Conservation (phyloP, 1,140 invertebrate genomes). For the Centruroides sculpturatus region DNA sequence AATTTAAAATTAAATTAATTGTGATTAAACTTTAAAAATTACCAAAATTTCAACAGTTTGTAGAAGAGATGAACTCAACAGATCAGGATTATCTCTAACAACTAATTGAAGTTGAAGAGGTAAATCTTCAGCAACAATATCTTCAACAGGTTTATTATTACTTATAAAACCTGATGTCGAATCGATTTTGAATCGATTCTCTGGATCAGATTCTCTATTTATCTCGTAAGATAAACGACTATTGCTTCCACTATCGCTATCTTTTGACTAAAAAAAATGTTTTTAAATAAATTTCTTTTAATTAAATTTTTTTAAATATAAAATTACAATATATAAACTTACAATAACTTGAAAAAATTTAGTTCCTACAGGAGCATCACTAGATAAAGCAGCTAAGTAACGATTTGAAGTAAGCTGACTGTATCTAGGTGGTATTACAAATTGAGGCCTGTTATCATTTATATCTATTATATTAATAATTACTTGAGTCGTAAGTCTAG, state of each 20-base stretch:
- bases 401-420: slow-evolving; percentile 30
- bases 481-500: slow-evolving; percentile 35
- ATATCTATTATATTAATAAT: slow-evolving; percentile 68
- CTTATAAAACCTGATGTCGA: slow-evolving; percentile 52
- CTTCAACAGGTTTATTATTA: slow-evolving; percentile 52
- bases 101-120: slow-evolving; percentile 58
- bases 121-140: slow-evolving; percentile 40
- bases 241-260: slow-evolving; percentile 63
- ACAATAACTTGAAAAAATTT: slow-evolving; percentile 56
- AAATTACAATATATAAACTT: slow-evolving; percentile 9
- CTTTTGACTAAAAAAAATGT: slow-evolving; percentile 43
- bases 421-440: slow-evolving; percentile 47
- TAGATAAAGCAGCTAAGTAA: slow-evolving; percentile 55
- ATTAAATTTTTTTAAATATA: neutral
- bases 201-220: slow-evolving; percentile 38
- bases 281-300: neutral
- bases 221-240: slow-evolving; percentile 58
- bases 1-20: neutral
- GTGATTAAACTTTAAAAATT: slow-evolving; percentile 20
- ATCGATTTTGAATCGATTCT: slow-evolving; percentile 58
- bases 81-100: slow-evolving; percentile 52
- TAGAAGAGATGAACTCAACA: slow-evolving; percentile 10
- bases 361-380: slow-evolving; percentile 48
- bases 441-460: slow-evolving; percentile 72
- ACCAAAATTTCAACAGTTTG: slow-evolving; percentile 44